phyloP scores from a whole-genome alignment of 2,888 invertebrate species.

The Phengaris arion region DNA sequence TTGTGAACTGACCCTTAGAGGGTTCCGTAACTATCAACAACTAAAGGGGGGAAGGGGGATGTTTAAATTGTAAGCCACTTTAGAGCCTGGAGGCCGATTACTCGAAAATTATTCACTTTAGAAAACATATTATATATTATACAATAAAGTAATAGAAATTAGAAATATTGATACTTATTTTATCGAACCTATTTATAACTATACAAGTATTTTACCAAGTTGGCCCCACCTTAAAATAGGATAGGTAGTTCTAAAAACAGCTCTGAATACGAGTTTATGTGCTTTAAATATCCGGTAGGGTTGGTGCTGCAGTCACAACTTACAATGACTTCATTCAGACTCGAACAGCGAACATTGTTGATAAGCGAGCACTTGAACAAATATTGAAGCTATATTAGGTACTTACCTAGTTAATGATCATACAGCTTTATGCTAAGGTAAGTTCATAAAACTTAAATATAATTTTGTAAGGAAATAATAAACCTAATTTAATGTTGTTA shows the following conservation, averaged over 20 bases:
- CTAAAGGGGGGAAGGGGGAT: no score
- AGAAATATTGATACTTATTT: no score
- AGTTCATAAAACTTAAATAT: not conserved
- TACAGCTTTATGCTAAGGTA: slow-evolving; percentile 23
- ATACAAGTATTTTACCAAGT: not conserved
- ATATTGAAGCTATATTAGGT: slow-evolving; percentile 46
- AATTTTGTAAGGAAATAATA: no score
- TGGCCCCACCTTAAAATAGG: not conserved
- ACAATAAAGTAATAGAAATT: no score
- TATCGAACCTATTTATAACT: no score
- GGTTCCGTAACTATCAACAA: no score
- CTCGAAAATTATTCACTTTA: no score
- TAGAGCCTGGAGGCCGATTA: no score
- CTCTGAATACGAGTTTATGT: slow-evolving; percentile 7
- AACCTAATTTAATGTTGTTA: no score
- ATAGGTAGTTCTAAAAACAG: not conserved
- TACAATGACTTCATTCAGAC: slow-evolving; percentile 58
- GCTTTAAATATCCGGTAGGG: slow-evolving; percentile 54
- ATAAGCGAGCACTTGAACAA: slow-evolving; percentile 73
- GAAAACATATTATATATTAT: no score
- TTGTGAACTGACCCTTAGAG: no score
- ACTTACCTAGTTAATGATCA: slow-evolving; percentile 32
- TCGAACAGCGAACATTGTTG: slow-evolving; percentile 56
- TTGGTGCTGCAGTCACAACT: slow-evolving; percentile 45
- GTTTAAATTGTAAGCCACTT: no score